Base-by-base conservation (phyloP, 2,888 invertebrate species). In the Psococerastis gibbosa region DNA sequence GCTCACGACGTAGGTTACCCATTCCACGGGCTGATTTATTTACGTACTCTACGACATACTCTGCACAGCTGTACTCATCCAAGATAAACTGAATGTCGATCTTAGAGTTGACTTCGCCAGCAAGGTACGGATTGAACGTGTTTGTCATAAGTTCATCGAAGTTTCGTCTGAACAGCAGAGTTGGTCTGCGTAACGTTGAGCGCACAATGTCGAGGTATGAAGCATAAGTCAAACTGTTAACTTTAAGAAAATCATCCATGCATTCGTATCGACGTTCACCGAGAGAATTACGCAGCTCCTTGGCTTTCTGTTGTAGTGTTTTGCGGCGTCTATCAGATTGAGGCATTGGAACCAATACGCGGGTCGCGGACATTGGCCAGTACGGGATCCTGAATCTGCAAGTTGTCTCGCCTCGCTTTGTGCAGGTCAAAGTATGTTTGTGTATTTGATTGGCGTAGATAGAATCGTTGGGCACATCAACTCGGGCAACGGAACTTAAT, bases 1-100 rank as follows among this genome's bases (percentile, higher is more conserved):
- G 16, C 27, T n/a, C 20, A 3, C 41, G 31, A 20, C 20, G 41
- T 16, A 38, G 22, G 13, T 13, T 20, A 17, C 41, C 20, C 13
- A 38, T 20, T 6, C 41, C 41, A 6, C 41, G 41, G 13, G 16
- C 18, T 20, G 20, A 5, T 11, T 38, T 38, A 38, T 38, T 38
- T 6, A 38, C 20, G 18, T n/a, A 38, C 13, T 38, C 41, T 11
- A 22, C 18, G 8, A 23, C 27, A 17, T 38, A 38, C 16, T 6
- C 13, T 5, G 41, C 41, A 13, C 41, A 38, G 13, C 18, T 18
- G 18, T 38, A 38, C 5, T 5, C 41, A 38, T 38, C 41, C 20
- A 38, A 22, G 5, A 38, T 38, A 22, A 38, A 20, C 11, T 38
- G 41, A 6, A 38, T 13, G 18, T 38, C 41, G 18, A 38, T 38